phyloP scores from a whole-genome alignment of 2,888 invertebrate species.

The Balanococcus diminutus region DNA sequence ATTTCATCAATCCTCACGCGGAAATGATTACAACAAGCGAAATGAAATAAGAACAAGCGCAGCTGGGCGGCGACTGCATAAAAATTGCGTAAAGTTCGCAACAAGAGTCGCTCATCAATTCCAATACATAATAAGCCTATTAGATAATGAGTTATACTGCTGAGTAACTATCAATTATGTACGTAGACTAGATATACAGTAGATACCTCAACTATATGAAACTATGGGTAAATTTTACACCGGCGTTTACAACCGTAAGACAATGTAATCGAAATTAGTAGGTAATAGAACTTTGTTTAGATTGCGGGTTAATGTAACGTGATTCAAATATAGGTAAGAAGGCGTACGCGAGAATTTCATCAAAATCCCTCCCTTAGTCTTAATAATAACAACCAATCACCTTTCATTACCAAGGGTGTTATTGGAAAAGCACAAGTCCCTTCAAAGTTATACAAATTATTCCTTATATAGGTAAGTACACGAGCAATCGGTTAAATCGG shows the following conservation, averaged over 20 bases:
- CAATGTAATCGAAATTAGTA: neutral
- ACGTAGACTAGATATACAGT: too few species aligned
- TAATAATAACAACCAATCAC: neutral
- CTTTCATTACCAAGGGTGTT: neutral
- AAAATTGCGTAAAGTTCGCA: neutral
- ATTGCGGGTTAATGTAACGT: neutral
- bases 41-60: neutral
- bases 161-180: conserved; percentile 1
- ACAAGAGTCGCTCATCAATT: neutral
- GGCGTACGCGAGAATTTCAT: too few species aligned
- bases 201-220: neutral
- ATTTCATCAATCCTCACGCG: neutral
- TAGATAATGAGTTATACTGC: conserved; percentile 12
- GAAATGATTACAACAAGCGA: neutral
- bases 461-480: neutral
- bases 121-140: conserved; percentile 17
- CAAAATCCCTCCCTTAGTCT: neutral
- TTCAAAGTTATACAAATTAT: neutral
- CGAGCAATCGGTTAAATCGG: neutral
- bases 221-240: neutral
- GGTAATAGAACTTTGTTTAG: neutral
- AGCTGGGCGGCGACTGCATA: neutral
- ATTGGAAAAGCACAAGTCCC: neutral
- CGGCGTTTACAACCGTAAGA: neutral
- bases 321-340: neutral